Evolutionary conservation across 2,797 vertebrate species (phyloP).

Genomic region (Halcyon leucocephala): DNA sequence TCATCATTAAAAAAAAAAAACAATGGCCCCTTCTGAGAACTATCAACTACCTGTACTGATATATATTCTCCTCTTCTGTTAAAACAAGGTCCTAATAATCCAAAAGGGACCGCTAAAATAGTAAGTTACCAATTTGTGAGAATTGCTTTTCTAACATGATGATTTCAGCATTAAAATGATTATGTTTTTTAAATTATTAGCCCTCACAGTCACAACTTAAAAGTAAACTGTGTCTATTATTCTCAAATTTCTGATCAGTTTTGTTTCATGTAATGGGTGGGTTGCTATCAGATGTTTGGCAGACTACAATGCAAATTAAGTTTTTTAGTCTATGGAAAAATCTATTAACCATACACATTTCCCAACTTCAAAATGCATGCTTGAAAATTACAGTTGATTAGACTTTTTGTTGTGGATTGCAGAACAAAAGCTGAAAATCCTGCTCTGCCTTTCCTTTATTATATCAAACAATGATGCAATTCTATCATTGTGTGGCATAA

Average conservation of each 20-base stretch:
- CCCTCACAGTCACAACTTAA: background rate
- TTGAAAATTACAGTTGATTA: conserved; percentile 58
- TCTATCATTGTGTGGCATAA: conserved; percentile 22
- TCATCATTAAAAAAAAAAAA: background rate
- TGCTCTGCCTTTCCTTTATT: conserved; percentile 39
- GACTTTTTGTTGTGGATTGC: conserved; percentile 18
- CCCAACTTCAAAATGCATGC: conserved; percentile 46
- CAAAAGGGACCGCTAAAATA: background rate
- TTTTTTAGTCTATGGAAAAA: conserved; percentile 4
- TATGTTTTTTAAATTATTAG: background rate
- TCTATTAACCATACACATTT: conserved; percentile 5
- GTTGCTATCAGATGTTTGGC: conserved; percentile 33
- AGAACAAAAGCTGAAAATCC: conserved; percentile 48
- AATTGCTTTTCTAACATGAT: background rate
- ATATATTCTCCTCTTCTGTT: background rate
- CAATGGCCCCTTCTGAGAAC: background rate
- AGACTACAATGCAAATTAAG: conserved; percentile 30
- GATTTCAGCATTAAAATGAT: conserved; percentile 5
- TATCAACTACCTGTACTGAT: background rate
- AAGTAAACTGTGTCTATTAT: background rate
- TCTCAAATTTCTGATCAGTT: background rate
- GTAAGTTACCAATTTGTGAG: background rate
- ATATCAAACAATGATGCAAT: conserved; percentile 34
- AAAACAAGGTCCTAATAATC: background rate
- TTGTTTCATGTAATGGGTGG: background rate